phyloP scores from a whole-genome alignment of 2,888 invertebrate species.

The Melieria crassipennis region DNA sequence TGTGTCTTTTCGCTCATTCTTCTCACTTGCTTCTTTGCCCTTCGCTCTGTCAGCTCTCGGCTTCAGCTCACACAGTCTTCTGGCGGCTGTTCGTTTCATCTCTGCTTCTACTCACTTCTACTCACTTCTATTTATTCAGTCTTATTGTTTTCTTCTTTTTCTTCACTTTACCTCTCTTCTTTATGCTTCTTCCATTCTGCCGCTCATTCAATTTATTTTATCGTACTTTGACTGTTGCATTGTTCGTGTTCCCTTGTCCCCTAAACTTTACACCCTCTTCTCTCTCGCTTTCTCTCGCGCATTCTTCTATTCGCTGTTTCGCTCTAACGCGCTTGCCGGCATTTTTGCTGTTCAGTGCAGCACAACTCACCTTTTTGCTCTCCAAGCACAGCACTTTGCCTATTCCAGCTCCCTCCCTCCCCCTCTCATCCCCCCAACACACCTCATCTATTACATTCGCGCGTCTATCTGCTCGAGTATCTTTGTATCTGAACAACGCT shows the following conservation, averaged over 20 bases:
- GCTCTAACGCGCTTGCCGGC: constrained; percentile 39
- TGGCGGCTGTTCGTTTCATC: too few species aligned
- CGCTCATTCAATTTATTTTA: background rate
- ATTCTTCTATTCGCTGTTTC: background rate
- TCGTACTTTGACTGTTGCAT: constrained; percentile 2
- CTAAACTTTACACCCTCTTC: background rate
- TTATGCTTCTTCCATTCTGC: background rate
- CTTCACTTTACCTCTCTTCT: background rate
- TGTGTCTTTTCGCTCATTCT: too few species aligned
- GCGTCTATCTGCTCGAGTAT: constrained; percentile 4
- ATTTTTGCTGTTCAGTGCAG: constrained; percentile 4
- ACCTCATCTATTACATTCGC: background rate
- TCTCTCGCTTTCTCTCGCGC: background rate
- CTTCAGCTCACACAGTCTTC: too few species aligned
- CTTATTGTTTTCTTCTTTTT: too few species aligned
- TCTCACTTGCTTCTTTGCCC: too few species aligned
- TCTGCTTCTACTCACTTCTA: too few species aligned
- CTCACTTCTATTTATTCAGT: too few species aligned
- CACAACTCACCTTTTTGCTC: too few species aligned
- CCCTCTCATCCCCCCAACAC: too few species aligned
- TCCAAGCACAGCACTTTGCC: too few species aligned
- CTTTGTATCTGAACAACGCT: constrained; percentile 44
- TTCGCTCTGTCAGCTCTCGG: too few species aligned
- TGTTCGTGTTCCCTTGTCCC: constrained; percentile 7
- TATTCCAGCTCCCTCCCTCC: too few species aligned